Conservation (phyloP, 2,113 vertebrate genomes). For the Panthera uncia region DNA sequence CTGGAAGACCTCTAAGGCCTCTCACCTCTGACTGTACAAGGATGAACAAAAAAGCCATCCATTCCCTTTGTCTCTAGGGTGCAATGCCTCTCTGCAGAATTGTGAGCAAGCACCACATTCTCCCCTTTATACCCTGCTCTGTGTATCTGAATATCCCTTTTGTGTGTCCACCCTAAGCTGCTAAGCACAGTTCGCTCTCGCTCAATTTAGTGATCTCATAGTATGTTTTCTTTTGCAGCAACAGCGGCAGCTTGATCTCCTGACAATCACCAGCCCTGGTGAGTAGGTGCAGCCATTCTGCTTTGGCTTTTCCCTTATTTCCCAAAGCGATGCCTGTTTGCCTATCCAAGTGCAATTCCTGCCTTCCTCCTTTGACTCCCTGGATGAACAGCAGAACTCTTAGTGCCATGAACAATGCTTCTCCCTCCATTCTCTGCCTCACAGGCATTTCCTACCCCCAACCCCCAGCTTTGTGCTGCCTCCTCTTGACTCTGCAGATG, state of each 20-base stretch:
- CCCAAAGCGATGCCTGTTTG: not conserved
- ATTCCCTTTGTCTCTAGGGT: not conserved
- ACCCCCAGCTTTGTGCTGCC: not conserved
- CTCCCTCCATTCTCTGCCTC: not conserved
- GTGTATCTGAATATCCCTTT: slow-evolving; percentile 71
- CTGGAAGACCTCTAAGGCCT: not conserved
- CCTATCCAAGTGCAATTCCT: not conserved
- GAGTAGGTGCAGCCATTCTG: slow-evolving; percentile 80
- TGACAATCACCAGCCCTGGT: slow-evolving; percentile 97
- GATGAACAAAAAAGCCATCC: not conserved
- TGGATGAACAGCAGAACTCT: not conserved
- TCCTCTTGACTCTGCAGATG: not conserved
- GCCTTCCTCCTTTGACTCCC: not conserved
- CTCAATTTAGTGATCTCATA: slow-evolving; percentile 79
- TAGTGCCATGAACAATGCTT: not conserved
- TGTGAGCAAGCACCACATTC: slow-evolving; percentile 55
- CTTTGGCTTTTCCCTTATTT: slow-evolving; percentile 19
- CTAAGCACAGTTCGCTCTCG: slow-evolving; percentile 64
- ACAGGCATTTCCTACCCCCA: not conserved
- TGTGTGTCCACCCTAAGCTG: slow-evolving; percentile 66
- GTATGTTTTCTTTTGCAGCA: slow-evolving; percentile 92
- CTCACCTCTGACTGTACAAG: not conserved
- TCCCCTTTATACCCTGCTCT: slow-evolving; percentile 65
- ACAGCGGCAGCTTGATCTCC: slow-evolving; percentile 95
- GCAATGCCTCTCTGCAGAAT: slow-evolving; percentile 60